Conservation (phyloP, 2,113 vertebrate genomes). For the Toxotes jaculatrix region DNA sequence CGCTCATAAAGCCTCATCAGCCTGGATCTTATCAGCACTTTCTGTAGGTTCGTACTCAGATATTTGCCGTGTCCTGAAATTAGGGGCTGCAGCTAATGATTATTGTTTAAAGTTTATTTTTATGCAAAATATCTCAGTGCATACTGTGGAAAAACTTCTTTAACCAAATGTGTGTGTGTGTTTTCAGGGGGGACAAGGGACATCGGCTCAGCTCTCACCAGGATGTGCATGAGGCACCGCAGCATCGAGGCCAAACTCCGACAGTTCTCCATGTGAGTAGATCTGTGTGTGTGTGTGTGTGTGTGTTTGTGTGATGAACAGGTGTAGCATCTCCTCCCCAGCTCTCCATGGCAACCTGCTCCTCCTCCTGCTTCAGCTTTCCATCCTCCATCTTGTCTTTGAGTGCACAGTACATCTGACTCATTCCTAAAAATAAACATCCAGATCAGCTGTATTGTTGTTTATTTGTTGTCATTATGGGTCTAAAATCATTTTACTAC, state of each 20-base stretch:
- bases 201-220: conserved; percentile 92
- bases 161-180: background rate
- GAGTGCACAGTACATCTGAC: background rate
- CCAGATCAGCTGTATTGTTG: background rate
- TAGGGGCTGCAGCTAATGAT: no score
- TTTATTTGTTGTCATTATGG: background rate
- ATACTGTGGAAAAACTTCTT: no score
- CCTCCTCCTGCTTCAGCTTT: conserved; percentile 10
- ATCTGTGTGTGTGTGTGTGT: conserved; percentile 14
- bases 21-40: no score
- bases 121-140: no score
- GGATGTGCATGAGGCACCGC: conserved; percentile 95
- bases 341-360: conserved; percentile 43
- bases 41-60: no score
- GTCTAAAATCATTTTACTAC: background rate
- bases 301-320: conserved; percentile 28
- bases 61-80: no score
- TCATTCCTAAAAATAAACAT: background rate
- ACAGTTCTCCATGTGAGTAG: conserved; percentile 92
- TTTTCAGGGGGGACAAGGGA: conserved; percentile 90
- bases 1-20: no score
- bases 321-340: conserved; percentile 49
- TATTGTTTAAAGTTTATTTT: no score
- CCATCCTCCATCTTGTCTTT: conserved; percentile 7
- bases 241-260: conserved; percentile 94